Conservation (phyloP, 2,797 vertebrate genomes). For the Mus spretus region DNA sequence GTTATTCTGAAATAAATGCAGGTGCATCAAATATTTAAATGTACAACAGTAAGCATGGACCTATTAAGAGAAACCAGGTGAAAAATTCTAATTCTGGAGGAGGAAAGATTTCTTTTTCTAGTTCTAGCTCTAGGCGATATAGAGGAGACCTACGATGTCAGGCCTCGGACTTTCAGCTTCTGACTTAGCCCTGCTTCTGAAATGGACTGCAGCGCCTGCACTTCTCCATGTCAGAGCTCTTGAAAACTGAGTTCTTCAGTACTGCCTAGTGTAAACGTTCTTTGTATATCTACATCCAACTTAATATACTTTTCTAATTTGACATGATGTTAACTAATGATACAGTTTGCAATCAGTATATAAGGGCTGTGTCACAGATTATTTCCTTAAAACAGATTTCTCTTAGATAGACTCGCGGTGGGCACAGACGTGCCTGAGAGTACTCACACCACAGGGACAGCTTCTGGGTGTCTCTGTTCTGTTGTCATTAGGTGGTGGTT, state of each 20-base stretch:
- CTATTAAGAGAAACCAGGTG: slow-evolving; percentile 45
- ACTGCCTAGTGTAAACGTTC: background rate
- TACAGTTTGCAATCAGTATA: background rate
- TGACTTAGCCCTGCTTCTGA: background rate
- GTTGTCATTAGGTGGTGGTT: background rate
- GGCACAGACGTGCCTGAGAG: background rate
- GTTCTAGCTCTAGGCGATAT: background rate
- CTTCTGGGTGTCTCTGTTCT: background rate
- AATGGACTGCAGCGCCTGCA: background rate
- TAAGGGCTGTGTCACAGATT: background rate
- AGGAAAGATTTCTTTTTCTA: background rate
- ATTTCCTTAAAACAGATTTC: background rate
- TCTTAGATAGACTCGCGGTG: background rate
- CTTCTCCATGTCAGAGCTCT: slow-evolving; percentile 26
- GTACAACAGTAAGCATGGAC: slow-evolving; percentile 20
- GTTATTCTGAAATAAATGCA: slow-evolving; percentile 68
- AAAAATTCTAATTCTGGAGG: background rate
- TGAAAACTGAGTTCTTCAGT: slow-evolving; percentile 34
- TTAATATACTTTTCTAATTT: slow-evolving; percentile 7
- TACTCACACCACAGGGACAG: background rate
- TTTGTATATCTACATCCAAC: background rate
- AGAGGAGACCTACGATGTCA: background rate
- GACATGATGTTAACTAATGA: background rate
- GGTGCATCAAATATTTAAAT: slow-evolving; percentile 66
- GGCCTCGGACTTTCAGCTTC: background rate